Base-by-base conservation (phyloP, 2,113 vertebrate genomes). In the Engraulis encrasicolus region DNA sequence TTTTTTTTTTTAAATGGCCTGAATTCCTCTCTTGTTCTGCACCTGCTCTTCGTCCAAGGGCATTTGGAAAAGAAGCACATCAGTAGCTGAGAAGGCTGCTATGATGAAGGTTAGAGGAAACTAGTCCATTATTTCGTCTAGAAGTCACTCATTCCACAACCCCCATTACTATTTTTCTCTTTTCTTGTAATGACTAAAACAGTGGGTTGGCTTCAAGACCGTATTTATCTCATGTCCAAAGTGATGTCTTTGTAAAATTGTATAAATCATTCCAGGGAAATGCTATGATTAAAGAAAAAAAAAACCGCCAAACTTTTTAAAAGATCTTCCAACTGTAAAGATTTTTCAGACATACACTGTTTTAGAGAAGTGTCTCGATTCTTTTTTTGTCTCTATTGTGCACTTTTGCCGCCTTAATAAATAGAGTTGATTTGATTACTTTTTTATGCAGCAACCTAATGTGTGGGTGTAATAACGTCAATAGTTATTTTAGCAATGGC, bases 1-100 rank as follows among this genome's bases (percentile, higher is more conserved):
- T 7, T 11, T 66, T 66, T 17, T 6, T 79, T 38, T 80, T 79
- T 54, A 27, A 27, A n/a, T 38, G 58, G 79, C 84, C 82, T 45
- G 20, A 77, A 14, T 50, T 34, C 23, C 78, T 79, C 84, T 79
- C 2, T 58, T 66, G 6, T 31, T 66, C 58, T 66, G 23, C 58
- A 31, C 23, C 58, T 66, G 58, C 58, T 27, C 31, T 66, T 66
- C 23, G 58, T 12, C 58, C 58, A 66, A 66, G 58, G 58, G 14
- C 58, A 66, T 66, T 27, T 66, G 23, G 9, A 66, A 66, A 12
- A 27, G 58, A 66, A 61, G 31, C 11, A 14, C 7, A 27, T 66
- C 23, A 66, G 15, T 31, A 66, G 54, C 19, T n/a, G 54, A 58
- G 54, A 58, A 58, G 54, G 54, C 54, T n/a, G 54, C 5, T n/a